Base-by-base conservation (phyloP, 2,113 vertebrate genomes). In the Poeciliopsis turrubarensis region DNA sequence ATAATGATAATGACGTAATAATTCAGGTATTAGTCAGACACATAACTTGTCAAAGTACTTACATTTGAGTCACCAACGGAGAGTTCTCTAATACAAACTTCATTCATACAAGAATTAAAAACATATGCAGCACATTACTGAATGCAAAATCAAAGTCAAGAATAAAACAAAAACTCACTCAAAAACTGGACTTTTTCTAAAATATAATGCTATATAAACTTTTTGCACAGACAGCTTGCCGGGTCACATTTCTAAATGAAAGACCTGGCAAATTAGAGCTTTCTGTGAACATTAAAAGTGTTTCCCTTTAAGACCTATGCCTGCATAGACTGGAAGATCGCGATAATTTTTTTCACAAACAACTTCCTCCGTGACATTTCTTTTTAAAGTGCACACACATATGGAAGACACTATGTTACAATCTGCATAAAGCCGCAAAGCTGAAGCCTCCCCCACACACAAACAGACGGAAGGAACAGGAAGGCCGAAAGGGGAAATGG, bases 401-500 rank as follows among this genome's bases (percentile, higher is more conserved):
- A 70, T 68, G 14, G 44, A 57, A 77, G 66, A 63, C 47, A 72
- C 68, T 41, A 54, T 17, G 37, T 65, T 66, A 69, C 69, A 73
- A 34, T 51, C 51, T 68, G 47, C 30, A 29, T 65, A 41, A 26
- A 64, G 73, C 70, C 71, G 51, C 60, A 61, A 51, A 72, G 30
- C 51, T 57, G 68, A 73, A 79, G 68, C 60, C 73, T 37, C 41
- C 74, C 78, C 70, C 69, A 47, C 71, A 39, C 30, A 54, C 79
- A 72, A 65, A 81, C 72, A 78, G 64, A 26, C 51, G 64, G 70
- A 82, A 75, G 79, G 78, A 72, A 84, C 84, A 90, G 90, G 89
- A 91, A 87, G 77, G 75, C 85, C 69, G 80, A 83, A 91, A 80
- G 84, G 88, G 89, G 90, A 92, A 90, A 72, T 77, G 44, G 72